Conservation (phyloP, 1,140 invertebrate species). For the Neodiprion virginianus region DNA sequence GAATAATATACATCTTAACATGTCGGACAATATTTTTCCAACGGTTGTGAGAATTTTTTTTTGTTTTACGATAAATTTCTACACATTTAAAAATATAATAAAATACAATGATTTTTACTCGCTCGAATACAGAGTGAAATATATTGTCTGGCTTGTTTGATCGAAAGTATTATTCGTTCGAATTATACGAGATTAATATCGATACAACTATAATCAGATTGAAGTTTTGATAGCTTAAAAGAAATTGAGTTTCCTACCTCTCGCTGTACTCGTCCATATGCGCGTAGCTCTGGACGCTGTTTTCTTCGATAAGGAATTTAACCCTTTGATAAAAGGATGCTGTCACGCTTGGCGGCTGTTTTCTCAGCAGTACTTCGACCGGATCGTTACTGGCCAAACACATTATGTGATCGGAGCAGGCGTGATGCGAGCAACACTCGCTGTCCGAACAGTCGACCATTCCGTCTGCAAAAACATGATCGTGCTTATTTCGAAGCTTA, state of each 20-base stretch:
- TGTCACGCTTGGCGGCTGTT: slow-evolving; percentile 94
- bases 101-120: too few species aligned
- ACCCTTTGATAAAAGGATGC: slow-evolving; percentile 98
- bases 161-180: neutral
- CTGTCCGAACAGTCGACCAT: slow-evolving; percentile 97
- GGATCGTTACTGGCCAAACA: slow-evolving; percentile 95
- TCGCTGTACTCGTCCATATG: slow-evolving; percentile 97
- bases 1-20: neutral
- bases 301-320: slow-evolving; percentile 98
- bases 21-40: slow-evolving; percentile 5
- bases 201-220: neutral
- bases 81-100: too few species aligned
- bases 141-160: neutral
- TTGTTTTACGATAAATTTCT: too few species aligned
- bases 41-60: neutral
- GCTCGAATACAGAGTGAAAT: neutral
- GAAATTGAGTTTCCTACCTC: slow-evolving; percentile 76
- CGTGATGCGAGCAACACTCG: slow-evolving; percentile 86
- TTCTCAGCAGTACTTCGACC: slow-evolving; percentile 91
- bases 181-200: neutral
- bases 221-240: slow-evolving; percentile 31
- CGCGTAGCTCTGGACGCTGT: slow-evolving; percentile 97
- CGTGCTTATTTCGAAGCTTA: neutral
- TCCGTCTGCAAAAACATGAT: slow-evolving; percentile 76
- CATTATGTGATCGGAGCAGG: slow-evolving; percentile 90